Percentiles rank a stretch among this genome's conserved stretches.
Conservation (phyloP, 53 echinoderm and acorn worm genomes). For the Actinopyga echinites region DNA sequence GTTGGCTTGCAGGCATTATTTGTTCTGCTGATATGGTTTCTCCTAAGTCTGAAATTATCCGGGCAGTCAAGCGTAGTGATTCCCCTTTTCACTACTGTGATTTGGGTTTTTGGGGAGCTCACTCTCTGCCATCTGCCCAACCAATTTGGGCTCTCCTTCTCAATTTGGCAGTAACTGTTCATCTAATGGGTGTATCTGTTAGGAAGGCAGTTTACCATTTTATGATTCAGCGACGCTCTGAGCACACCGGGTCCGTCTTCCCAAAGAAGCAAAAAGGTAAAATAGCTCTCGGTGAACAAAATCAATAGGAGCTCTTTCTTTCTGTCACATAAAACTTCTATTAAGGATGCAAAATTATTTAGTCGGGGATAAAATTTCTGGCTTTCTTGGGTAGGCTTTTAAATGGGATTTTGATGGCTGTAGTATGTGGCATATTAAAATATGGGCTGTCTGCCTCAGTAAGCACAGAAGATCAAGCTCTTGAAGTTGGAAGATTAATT, state of each 20-base stretch:
- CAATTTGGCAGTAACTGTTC: conserved; percentile 24
- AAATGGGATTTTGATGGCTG: conserved; percentile 36
- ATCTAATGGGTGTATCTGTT: conserved; percentile 7
- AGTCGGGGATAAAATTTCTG: conserved; percentile 34
- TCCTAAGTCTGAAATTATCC: conserved; percentile 31
- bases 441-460: conserved; percentile 4
- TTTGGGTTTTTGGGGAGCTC: not conserved
- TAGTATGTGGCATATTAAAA: conserved; percentile 21
- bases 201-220: not conserved
- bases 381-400: conserved; percentile 24
- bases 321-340: conserved; percentile 33
- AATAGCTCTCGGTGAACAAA: conserved; percentile 25
- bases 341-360: conserved; percentile 37
- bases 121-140: conserved; percentile 39
- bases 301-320: conserved; percentile 20
- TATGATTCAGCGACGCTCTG: too few species aligned
- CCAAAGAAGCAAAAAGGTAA: not conserved
- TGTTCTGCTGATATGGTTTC: conserved; percentile 31
- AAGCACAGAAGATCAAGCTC: not conserved
- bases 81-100: conserved; percentile 21
- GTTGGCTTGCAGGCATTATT: conserved; percentile 44
- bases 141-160: conserved; percentile 24
- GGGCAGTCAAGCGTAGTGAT: conserved; percentile 35
- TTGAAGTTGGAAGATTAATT: conserved; percentile 10
- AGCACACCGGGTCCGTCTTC: too few species aligned